These are phyloP conservation scores for Monomorium pharaonis DNA, from an alignment of 1,140 invertebrate genomes.

Conservation along the genomic window DNA sequence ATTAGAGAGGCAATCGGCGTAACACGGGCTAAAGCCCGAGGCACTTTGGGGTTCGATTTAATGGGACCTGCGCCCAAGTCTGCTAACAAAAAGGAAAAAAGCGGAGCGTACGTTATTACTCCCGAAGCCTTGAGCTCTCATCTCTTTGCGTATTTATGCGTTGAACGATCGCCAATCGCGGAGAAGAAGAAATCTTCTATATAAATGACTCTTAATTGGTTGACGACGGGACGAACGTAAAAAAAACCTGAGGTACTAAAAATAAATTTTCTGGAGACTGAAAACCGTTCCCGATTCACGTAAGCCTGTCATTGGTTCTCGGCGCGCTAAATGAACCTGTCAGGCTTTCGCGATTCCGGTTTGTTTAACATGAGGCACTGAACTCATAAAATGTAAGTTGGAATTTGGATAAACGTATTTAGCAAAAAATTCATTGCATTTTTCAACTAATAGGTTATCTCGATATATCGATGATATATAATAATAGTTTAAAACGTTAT, in stretches of 20 bases:
- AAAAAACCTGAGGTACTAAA: constrained; percentile 32
- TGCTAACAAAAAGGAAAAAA: constrained; percentile 21
- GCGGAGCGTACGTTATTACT: constrained; percentile 22
- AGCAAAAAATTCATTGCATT: background rate
- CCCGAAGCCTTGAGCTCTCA: background rate
- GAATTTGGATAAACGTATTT: background rate
- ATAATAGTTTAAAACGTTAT: background rate
- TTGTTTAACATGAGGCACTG: background rate
- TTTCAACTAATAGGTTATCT: constrained; percentile 7
- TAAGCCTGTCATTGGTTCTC: constrained; percentile 8
- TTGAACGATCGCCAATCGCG: background rate
- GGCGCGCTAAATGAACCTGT: background rate
- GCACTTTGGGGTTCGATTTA: constrained; percentile 30
- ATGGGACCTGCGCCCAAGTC: constrained; percentile 6
- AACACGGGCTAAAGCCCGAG: background rate
- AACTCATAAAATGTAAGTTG: constrained; percentile 4
- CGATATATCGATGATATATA: background rate
- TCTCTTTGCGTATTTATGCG: constrained; percentile 13
- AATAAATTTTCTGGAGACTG: constrained; percentile 16
- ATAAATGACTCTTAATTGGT: constrained; percentile 49
- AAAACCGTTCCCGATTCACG: constrained; percentile 29
- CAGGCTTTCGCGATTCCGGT: background rate
- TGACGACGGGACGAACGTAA: constrained; percentile 13
- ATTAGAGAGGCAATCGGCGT: constrained; percentile 29
- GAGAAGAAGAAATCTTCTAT: constrained; percentile 14